Conservation (phyloP, 1,140 invertebrate species). For the Drosophila cardini region DNA sequence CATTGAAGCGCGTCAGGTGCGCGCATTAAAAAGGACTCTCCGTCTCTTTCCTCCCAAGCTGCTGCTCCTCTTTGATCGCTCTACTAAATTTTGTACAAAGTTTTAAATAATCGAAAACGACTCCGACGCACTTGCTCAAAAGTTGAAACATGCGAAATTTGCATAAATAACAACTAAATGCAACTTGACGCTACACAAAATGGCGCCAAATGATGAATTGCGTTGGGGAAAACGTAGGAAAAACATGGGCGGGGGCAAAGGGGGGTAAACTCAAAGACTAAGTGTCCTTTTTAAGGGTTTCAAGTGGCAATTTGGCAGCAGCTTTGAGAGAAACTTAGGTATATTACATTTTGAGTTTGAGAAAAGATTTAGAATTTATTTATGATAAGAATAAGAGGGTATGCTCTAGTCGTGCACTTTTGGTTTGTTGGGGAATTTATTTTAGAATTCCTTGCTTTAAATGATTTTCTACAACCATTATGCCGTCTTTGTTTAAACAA, state of each 20-base stretch:
- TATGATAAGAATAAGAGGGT: too few relatives aligned
- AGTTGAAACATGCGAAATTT: conserved; percentile 82
- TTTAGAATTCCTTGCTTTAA: neutral
- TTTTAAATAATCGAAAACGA: conserved; percentile 84
- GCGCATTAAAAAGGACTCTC: conserved; percentile 71
- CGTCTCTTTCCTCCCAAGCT: too few relatives aligned
- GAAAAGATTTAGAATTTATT: too few relatives aligned
- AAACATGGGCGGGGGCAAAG: neutral
- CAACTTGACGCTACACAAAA: conserved; percentile 75
- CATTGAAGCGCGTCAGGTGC: conserved; percentile 79
- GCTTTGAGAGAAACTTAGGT: neutral
- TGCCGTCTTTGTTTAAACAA: too few relatives aligned
- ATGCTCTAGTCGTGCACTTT: too few relatives aligned
- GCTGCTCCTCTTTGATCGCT: neutral
- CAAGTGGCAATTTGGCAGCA: conserved; percentile 15
- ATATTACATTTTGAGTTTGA: neutral
- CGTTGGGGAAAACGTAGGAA: conserved; percentile 13
- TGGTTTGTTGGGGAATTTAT: too few relatives aligned
- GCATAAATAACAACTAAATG: conserved; percentile 84
- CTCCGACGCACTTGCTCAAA: conserved; percentile 78
- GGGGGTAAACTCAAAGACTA: neutral
- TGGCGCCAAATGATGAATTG: conserved; percentile 78
- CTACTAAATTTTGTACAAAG: conserved; percentile 72
- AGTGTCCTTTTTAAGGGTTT: conserved; percentile 2
- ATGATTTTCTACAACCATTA: too few relatives aligned